Evolutionary conservation across 2,113 vertebrate genomes (phyloP).

Genomic region (Hyperoodon ampullatus): DNA sequence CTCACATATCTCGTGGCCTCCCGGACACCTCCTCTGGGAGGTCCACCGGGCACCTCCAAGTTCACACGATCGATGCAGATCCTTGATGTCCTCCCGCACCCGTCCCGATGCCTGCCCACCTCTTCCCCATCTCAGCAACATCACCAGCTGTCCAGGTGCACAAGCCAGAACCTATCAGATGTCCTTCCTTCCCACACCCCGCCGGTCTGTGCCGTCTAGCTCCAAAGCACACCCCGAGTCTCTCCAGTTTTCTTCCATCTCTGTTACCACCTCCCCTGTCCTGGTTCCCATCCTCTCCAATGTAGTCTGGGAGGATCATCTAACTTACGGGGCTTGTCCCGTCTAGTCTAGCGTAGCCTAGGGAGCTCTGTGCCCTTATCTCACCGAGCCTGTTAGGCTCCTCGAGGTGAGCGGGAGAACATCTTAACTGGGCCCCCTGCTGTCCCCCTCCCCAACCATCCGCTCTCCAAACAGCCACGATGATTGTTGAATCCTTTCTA

Average conservation of each 20-base stretch:
- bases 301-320: neutral
- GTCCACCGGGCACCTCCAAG: neutral
- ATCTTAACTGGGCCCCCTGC: neutral
- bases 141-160: neutral
- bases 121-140: neutral
- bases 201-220: accelerated
- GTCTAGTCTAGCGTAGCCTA: neutral
- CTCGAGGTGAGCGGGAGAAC: neutral
- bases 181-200: neutral
- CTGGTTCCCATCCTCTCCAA: neutral
- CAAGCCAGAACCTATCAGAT: neutral
- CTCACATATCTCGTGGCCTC: neutral
- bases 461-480: neutral
- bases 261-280: neutral
- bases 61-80: accelerated
- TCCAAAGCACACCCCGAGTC: neutral
- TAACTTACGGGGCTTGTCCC: neutral
- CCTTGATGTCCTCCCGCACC: neutral
- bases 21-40: neutral
- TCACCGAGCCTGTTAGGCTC: neutral
- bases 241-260: neutral
- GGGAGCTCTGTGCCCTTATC: neutral
- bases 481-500: neutral
- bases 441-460: neutral
- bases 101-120: too few relatives aligned